phyloP scores from a whole-genome alignment of 2,113 vertebrate genomes.

The Okapia johnstoni region DNA sequence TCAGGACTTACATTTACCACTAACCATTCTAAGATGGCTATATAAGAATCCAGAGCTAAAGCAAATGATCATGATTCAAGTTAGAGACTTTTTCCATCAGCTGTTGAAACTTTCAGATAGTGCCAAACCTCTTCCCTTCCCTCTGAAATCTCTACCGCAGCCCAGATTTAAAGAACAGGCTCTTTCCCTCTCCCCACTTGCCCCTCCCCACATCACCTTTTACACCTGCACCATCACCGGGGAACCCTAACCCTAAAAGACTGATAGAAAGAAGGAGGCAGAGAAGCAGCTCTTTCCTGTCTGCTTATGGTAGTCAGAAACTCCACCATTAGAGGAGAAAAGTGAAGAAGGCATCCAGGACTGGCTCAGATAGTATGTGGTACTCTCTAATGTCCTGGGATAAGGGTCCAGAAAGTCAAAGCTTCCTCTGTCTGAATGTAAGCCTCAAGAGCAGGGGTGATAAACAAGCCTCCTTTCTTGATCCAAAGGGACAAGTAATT shows the following conservation, averaged over 20 bases:
- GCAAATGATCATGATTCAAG: accelerated
- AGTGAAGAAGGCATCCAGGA: neutral
- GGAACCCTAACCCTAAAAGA: neutral
- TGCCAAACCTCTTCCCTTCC: neutral
- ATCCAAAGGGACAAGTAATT: neutral
- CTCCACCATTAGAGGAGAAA: neutral
- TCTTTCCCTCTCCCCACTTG: neutral
- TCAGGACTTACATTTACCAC: neutral
- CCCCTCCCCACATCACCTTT: neutral
- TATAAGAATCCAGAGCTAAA: neutral
- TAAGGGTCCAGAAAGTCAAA: no score
- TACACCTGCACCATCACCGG: neutral
- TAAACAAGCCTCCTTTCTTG: neutral
- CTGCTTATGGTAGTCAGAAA: neutral
- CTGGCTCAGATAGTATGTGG: accelerated
- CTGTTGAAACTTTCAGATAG: neutral
- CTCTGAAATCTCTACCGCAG: neutral
- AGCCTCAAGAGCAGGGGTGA: neutral
- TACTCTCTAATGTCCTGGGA: neutral
- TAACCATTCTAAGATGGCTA: neutral
- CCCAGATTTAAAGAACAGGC: neutral
- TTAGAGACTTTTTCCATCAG: neutral
- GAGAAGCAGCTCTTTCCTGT: neutral
- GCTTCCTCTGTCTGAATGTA: neutral
- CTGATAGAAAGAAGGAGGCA: no score